Conservation (phyloP, 2,888 invertebrate genomes). For the Andricus curvator region DNA sequence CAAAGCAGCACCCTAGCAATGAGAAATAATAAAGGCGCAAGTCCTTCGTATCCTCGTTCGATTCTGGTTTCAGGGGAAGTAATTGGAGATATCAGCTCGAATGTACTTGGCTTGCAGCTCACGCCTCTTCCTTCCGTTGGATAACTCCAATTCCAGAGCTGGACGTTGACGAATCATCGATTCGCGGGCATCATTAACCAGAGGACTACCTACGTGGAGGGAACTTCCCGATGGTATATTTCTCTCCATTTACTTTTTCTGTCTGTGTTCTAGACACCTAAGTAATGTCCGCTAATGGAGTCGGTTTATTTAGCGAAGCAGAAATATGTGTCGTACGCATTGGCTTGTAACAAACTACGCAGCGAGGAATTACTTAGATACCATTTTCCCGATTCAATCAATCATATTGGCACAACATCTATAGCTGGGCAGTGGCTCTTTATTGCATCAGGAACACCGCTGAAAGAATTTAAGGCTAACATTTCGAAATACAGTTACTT, state of each 20-base stretch:
- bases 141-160: conserved; percentile 62
- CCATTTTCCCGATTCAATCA: not conserved
- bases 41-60: conserved; percentile 18
- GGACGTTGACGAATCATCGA: conserved; percentile 67
- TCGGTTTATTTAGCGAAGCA: conserved; percentile 1
- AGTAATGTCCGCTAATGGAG: conserved; percentile 17
- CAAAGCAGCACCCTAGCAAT: conserved; percentile 34
- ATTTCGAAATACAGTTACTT: too few species aligned
- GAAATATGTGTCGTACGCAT: conserved; percentile 3
- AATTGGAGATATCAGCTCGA: conserved; percentile 39
- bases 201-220: conserved; percentile 63
- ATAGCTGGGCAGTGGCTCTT: too few species aligned
- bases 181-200: conserved; percentile 68
- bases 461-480: too few species aligned
- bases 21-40: conserved; percentile 34
- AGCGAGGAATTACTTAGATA: conserved; percentile 13
- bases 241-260: conserved; percentile 28
- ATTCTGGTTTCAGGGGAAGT: conserved; percentile 40
- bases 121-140: conserved; percentile 43
- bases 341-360: conserved; percentile 13
- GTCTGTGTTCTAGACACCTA: conserved; percentile 1
- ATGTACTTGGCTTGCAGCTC: conserved; percentile 33
- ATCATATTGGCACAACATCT: not conserved
- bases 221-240: conserved; percentile 59
- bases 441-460: too few species aligned